These are phyloP conservation scores for Glareola pratincola DNA, from an alignment of 2,113 vertebrate genomes.

Conservation along the genomic window DNA sequence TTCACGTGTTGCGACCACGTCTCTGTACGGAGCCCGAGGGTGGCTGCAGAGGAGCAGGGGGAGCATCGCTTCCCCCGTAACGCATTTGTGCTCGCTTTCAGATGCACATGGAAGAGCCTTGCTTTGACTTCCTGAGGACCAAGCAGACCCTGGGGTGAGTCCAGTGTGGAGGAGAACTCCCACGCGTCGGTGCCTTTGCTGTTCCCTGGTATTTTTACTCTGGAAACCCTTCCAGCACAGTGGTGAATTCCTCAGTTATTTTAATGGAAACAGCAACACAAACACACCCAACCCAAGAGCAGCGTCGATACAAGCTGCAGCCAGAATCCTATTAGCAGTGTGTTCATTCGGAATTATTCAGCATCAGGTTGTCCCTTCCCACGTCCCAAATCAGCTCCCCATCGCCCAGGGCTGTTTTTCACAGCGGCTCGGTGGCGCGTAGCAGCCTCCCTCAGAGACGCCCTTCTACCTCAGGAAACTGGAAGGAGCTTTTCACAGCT, in stretches of 20 bases:
- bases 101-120: constrained; percentile 99
- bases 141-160: constrained; percentile 96
- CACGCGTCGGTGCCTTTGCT: background rate
- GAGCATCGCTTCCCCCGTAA: background rate
- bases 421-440: background rate
- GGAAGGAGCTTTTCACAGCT: background rate
- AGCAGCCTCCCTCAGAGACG: background rate
- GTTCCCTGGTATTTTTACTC: background rate
- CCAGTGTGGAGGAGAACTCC: background rate
- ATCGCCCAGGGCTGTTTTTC: background rate
- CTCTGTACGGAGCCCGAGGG: rapidly evolving
- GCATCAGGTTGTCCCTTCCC: background rate
- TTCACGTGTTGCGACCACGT: rapidly evolving
- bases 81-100: constrained; percentile 60
- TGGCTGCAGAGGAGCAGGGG: background rate
- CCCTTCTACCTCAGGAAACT: background rate
- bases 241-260: background rate
- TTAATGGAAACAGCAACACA: background rate
- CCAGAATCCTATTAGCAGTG: background rate
- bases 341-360: background rate
- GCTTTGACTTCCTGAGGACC: constrained; percentile 95
- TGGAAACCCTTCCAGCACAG: background rate
- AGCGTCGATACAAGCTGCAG: background rate
- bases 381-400: background rate
- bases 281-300: background rate